phyloP scores from a whole-genome alignment of 1,140 invertebrate genomes.

The Yoshiicerus persimilis region DNA sequence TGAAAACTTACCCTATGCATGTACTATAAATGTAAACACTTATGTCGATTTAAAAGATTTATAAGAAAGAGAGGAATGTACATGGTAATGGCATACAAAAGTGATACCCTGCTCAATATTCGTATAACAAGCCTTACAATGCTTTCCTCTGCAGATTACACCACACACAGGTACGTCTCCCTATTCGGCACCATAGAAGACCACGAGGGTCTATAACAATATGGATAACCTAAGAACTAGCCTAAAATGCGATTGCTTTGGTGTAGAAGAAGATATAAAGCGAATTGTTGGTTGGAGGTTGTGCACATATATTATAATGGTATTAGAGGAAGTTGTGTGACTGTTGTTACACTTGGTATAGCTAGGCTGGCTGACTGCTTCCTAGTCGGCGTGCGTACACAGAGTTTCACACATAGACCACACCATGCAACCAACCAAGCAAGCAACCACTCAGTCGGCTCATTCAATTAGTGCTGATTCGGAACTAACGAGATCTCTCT shows the following conservation, averaged over 20 bases:
- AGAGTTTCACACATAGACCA: conserved; percentile 11
- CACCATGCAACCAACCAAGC: conserved; percentile 13
- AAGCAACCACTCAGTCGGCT: conserved; percentile 22
- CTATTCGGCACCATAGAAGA: no score
- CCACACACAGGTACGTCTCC: no score
- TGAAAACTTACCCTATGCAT: not conserved
- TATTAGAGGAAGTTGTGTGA: not conserved
- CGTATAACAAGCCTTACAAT: no score
- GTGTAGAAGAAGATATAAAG: not conserved
- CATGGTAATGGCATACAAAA: no score
- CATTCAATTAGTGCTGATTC: conserved; percentile 30
- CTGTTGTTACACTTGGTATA: not conserved
- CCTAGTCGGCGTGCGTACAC: not conserved
- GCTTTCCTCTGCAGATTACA: no score
- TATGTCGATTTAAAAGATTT: no score
- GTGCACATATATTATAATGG: not conserved
- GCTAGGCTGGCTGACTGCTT: not conserved
- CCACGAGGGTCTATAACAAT: no score
- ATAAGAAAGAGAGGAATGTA: no score
- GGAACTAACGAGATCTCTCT: conserved; percentile 29
- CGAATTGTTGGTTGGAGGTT: not conserved
- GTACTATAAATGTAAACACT: not conserved
- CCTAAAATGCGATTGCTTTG: no score
- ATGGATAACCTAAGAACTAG: no score
- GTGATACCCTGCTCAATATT: no score